phyloP scores from a whole-genome alignment of 1,140 invertebrate species.

The Steinernema khuongi region DNA sequence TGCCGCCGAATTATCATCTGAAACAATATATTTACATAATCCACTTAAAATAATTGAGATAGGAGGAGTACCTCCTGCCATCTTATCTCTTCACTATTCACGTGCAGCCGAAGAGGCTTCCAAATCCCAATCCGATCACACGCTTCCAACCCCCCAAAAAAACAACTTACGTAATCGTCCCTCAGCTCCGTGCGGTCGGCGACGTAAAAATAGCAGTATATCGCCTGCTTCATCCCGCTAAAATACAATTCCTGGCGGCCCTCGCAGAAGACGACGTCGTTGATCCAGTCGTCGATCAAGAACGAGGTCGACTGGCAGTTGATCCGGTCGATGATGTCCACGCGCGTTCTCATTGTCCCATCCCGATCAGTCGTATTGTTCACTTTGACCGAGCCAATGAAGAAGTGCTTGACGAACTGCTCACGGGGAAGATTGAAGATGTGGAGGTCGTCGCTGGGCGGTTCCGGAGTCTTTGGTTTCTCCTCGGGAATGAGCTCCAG shows the following conservation, averaged over 20 bases:
- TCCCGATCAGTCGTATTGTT: not conserved
- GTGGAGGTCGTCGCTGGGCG: not conserved
- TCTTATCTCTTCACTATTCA: no score
- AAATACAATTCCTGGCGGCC: not conserved
- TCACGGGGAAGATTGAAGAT: not conserved
- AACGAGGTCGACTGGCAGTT: not conserved
- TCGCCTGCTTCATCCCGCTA: not conserved
- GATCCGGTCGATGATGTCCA: not conserved
- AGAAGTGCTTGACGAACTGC: not conserved
- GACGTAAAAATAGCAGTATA: not conserved
- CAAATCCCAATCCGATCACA: no score
- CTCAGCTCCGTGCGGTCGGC: not conserved
- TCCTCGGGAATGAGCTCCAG: not conserved
- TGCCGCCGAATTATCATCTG: not conserved
- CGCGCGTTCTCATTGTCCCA: not conserved
- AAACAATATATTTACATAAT: no score
- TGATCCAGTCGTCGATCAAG: not conserved
- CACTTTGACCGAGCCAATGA: not conserved
- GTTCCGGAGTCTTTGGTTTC: not conserved
- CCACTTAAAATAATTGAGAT: no score
- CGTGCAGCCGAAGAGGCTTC: no score
- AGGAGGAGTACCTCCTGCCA: no score
- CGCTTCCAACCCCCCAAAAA: no score
- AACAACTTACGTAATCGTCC: not conserved
- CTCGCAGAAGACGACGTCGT: conserved; percentile 10